A percentile compares a stretch with the other conserved stretches of the same genome.
Evolutionary conservation across 1,140 invertebrate genomes (phyloP).

Genomic region (Habropoda laboriosa): DNA sequence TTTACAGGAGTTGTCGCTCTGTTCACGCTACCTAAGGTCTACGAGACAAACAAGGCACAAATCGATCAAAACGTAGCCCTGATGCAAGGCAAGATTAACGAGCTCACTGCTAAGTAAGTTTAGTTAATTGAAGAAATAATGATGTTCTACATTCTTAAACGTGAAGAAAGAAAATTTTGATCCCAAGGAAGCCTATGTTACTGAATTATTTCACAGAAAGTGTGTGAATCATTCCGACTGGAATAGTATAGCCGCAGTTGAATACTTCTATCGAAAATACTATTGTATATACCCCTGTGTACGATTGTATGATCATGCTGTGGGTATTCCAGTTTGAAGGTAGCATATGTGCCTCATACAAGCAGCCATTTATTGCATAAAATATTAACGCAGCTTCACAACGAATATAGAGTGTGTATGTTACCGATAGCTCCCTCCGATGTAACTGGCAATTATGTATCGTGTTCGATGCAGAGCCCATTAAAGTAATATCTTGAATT

Average conservation of each 20-base stretch:
- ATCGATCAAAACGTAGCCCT: constrained; percentile 96
- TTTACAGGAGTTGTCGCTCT: constrained; percentile 92
- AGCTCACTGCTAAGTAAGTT: constrained; percentile 93
- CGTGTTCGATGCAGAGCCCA: no score
- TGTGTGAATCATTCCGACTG: no score
- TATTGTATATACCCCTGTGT: not conserved
- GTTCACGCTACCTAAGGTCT: constrained; percentile 98
- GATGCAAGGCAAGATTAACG: constrained; percentile 93
- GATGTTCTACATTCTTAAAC: no score
- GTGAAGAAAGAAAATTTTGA: no score
- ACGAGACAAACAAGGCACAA: constrained; percentile 98
- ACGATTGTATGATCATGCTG: not conserved
- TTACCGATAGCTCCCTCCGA: no score
- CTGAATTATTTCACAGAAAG: not conserved
- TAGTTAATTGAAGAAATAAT: not conserved
- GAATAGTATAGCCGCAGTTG: not conserved
- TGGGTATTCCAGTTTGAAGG: not conserved
- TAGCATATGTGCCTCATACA: not conserved
- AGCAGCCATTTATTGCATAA: not conserved
- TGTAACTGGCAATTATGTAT: not conserved
- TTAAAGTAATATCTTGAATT: constrained; percentile 17
- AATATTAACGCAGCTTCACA: not conserved
- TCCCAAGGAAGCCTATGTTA: not conserved
- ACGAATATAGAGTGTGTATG: not conserved
- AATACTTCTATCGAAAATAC: not conserved